These are phyloP conservation scores for Mystacornis crossleyi DNA, from an alignment of 2,113 vertebrate species.

Conservation along the genomic window DNA sequence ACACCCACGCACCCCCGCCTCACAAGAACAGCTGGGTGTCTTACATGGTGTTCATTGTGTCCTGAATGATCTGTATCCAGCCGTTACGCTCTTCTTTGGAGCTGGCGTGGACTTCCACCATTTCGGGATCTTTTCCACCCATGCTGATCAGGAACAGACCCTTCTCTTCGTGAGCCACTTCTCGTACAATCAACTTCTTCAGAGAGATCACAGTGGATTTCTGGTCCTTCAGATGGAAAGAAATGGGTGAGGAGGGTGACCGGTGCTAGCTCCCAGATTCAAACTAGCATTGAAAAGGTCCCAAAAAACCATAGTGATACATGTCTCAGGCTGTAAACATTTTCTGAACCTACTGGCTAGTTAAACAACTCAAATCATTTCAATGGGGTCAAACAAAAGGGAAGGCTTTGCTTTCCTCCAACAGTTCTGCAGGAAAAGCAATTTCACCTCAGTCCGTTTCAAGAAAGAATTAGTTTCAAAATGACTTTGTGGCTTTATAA, in stretches of 20 bases:
- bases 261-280: not conserved
- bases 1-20: not conserved
- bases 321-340: not conserved
- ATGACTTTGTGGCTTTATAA: not conserved
- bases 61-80: slow-evolving; percentile 93
- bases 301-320: not conserved
- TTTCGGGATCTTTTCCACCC: slow-evolving; percentile 87
- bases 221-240: slow-evolving; percentile 82
- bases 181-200: slow-evolving; percentile 95
- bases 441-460: not conserved
- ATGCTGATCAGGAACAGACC: slow-evolving; percentile 95
- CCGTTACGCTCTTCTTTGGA: slow-evolving; percentile 92
- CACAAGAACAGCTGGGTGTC: not conserved
- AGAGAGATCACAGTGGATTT: slow-evolving; percentile 94
- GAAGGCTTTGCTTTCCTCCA: not conserved
- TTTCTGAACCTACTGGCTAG: not conserved
- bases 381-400: not conserved
- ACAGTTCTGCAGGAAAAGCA: not conserved
- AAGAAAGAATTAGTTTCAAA: not conserved
- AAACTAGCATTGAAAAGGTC: not conserved
- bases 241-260: not conserved
- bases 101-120: slow-evolving; percentile 93
- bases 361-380: not conserved
- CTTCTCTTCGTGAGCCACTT: slow-evolving; percentile 96
- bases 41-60: slow-evolving; percentile 91